phyloP scores from a whole-genome alignment of 2,888 invertebrate species.

The Lutraria lutraria region DNA sequence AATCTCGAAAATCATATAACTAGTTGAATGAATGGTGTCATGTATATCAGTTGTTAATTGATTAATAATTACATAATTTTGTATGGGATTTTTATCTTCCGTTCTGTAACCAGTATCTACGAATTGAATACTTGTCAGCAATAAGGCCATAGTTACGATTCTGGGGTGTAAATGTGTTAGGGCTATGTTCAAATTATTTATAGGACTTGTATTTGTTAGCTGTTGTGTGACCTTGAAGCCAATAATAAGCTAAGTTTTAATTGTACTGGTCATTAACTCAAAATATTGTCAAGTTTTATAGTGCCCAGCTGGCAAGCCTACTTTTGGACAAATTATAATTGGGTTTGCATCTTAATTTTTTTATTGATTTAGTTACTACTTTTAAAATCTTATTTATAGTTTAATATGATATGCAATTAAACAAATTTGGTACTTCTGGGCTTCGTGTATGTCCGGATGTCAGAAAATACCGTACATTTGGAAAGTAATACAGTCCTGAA shows the following conservation, averaged over 20 bases:
- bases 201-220: background rate
- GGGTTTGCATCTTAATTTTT: no score
- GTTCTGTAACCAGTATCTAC: background rate
- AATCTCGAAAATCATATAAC: slow-evolving; percentile 13
- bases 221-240: background rate
- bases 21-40: background rate
- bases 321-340: no score
- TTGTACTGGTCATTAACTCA: background rate
- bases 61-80: background rate
- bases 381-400: no score
- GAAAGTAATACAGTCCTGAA: no score
- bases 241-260: background rate
- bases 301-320: no score
- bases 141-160: background rate
- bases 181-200: background rate
- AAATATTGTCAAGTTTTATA: no score
- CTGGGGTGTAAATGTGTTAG: background rate
- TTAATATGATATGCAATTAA: no score
- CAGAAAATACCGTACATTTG: no score
- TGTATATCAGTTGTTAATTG: background rate
- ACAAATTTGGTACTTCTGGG: no score
- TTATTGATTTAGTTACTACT: no score
- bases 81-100: background rate
- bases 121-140: background rate
- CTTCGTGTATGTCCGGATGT: no score